These are phyloP conservation scores for Tyrophagus putrescentiae DNA, from an alignment of 1,140 invertebrate species.

Conservation along the genomic window DNA sequence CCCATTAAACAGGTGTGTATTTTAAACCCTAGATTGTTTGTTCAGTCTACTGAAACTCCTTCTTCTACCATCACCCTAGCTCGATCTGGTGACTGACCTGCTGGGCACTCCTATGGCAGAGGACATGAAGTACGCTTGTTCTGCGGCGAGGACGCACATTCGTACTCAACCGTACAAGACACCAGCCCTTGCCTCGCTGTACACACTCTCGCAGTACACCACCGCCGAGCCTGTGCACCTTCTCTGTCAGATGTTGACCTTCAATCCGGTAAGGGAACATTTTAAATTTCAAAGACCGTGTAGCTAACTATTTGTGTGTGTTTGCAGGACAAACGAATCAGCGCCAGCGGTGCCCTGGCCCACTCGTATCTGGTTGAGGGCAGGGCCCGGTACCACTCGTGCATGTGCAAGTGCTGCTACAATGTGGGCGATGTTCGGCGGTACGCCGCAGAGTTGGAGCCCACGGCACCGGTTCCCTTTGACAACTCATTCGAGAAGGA, in stretches of 20 bases:
- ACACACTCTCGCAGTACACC: constrained; percentile 75
- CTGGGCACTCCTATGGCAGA: constrained; percentile 81
- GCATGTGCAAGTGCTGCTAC: constrained; percentile 94
- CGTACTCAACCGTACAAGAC: constrained; percentile 69
- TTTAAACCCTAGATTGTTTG: background rate
- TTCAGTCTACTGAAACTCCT: constrained; percentile 6
- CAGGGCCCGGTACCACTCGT: constrained; percentile 91
- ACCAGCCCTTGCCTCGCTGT: constrained; percentile 71
- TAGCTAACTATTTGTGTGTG: constrained; percentile 10
- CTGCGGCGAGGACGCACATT: constrained; percentile 86
- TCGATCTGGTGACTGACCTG: constrained; percentile 92
- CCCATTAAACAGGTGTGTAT: constrained; percentile 68
- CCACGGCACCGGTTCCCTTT: constrained; percentile 67
- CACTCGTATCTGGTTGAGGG: constrained; percentile 97
- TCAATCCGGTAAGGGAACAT: constrained; percentile 69
- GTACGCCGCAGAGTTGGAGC: constrained; percentile 85
- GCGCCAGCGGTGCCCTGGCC: constrained; percentile 76
- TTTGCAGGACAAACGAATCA: constrained; percentile 74
- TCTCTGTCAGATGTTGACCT: constrained; percentile 91
- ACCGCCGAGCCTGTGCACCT: constrained; percentile 95
- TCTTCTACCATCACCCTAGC: constrained; percentile 39
- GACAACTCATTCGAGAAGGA: constrained; percentile 89
- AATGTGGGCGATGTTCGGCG: constrained; percentile 53
- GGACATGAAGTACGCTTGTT: constrained; percentile 90
- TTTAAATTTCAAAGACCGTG: background rate